Conservation (phyloP, 2,888 invertebrate species). For the Anodontia alba region DNA sequence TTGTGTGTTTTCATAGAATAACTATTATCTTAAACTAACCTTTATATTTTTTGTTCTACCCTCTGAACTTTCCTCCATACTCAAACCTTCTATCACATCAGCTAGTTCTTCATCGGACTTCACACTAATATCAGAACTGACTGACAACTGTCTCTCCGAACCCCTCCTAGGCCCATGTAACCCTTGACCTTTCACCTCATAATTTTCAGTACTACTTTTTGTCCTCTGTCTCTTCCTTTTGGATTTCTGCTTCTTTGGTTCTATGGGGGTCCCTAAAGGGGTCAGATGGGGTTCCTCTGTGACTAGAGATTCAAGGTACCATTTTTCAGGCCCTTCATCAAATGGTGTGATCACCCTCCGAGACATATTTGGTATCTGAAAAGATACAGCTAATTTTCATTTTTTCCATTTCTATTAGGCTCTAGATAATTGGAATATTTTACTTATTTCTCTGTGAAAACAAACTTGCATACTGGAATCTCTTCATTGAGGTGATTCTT, state of each 20-base stretch:
- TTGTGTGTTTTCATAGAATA: too few species aligned
- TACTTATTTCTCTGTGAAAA: too few species aligned
- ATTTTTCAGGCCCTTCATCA: constrained; percentile 72
- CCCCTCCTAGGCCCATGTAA: constrained; percentile 11
- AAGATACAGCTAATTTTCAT: too few species aligned
- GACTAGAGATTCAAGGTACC: constrained; percentile 74
- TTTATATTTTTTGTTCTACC: not conserved
- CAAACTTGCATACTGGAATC: too few species aligned
- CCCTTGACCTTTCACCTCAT: constrained; percentile 37
- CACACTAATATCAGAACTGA: constrained; percentile 73
- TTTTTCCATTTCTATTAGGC: too few species aligned
- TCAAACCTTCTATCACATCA: constrained; percentile 30
- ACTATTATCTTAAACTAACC: too few species aligned
- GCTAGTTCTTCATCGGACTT: constrained; percentile 66
- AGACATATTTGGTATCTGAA: constrained; percentile 79
- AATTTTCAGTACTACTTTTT: constrained; percentile 70
- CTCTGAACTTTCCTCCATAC: constrained; percentile 17
- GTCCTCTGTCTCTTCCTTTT: constrained; percentile 70
- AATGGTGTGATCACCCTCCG: constrained; percentile 81
- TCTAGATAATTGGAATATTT: too few species aligned
- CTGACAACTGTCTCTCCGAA: constrained; percentile 68
- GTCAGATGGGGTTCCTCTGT: constrained; percentile 30
- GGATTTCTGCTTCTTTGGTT: constrained; percentile 65
- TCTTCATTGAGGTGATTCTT: too few species aligned
- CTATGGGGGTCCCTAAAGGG: constrained; percentile 34